Conservation (phyloP, 2,797 vertebrate species). For the Aselliscus stoliczkanus region DNA sequence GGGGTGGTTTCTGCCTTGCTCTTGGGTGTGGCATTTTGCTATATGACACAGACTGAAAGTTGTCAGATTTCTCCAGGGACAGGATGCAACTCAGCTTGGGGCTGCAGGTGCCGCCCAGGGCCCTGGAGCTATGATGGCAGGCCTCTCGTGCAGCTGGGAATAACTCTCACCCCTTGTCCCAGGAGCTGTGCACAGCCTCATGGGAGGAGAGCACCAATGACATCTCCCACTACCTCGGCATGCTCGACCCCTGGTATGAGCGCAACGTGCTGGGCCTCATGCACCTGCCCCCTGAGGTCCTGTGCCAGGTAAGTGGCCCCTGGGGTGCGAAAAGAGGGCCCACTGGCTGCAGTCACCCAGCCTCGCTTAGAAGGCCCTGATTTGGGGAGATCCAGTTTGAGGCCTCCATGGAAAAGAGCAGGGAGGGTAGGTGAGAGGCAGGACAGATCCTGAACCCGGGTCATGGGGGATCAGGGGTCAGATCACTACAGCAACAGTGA, state of each 20-base stretch:
- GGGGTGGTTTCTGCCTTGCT: background rate
- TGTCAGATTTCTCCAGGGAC: background rate
- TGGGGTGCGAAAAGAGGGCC: accelerated
- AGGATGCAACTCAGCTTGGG: background rate
- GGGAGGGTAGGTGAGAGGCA: background rate
- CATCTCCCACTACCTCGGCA: conserved; percentile 93
- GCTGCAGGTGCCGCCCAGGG: background rate
- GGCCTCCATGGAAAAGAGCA: background rate
- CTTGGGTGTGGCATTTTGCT: background rate
- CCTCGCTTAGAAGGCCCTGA: background rate
- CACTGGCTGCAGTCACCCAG: background rate
- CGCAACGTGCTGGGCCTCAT: conserved; percentile 94
- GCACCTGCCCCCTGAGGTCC: conserved; percentile 87
- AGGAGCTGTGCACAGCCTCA: conserved; percentile 59
- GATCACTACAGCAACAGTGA: background rate
- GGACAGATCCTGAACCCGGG: background rate
- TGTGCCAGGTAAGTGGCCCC: conserved; percentile 89
- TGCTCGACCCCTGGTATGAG: conserved; percentile 98
- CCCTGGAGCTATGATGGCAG: background rate
- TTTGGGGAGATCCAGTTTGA: background rate
- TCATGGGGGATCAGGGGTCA: background rate
- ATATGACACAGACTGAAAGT: background rate
- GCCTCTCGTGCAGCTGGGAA: background rate
- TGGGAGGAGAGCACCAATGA: conserved; percentile 90
- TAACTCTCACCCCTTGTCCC: conserved; percentile 18